Percentiles rank a stretch among this genome's conserved stretches.
These are phyloP conservation scores for Proctacanthus coquilletti DNA, from an alignment of 1,140 invertebrate genomes.

Conservation along the genomic window DNA sequence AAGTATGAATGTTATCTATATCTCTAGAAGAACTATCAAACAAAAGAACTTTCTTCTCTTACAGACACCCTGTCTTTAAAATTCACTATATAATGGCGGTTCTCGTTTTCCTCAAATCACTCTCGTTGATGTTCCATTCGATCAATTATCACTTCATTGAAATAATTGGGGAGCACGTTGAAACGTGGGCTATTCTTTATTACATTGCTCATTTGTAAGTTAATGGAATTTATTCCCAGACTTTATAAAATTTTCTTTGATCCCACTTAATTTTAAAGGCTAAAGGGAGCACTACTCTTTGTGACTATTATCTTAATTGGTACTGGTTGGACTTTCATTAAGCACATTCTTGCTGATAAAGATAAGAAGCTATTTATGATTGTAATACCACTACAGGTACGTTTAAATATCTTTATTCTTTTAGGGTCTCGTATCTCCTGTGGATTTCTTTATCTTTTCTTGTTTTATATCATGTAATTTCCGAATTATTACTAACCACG, in stretches of 20 bases:
- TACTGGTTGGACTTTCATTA: constrained; percentile 98
- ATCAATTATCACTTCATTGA: constrained; percentile 96
- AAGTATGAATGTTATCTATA: constrained; percentile 40
- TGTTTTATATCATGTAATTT: too few species aligned
- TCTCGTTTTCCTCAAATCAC: constrained; percentile 80
- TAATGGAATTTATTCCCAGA: constrained; percentile 5
- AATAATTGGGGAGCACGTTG: constrained; percentile 83
- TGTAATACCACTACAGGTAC: constrained; percentile 89
- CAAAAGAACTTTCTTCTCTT: too few species aligned
- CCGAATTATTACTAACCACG: too few species aligned
- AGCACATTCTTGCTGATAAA: constrained; percentile 88
- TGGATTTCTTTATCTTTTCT: too few species aligned
- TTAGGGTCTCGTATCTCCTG: too few species aligned
- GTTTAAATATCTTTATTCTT: too few species aligned
- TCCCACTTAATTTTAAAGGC: too few species aligned
- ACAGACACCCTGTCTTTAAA: constrained; percentile 74
- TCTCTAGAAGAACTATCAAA: too few species aligned
- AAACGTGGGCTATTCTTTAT: constrained; percentile 93
- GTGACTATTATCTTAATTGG: constrained; percentile 94
- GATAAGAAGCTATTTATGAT: constrained; percentile 99
- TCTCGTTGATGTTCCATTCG: constrained; percentile 88
- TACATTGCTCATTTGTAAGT: constrained; percentile 89
- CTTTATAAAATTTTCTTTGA: constrained; percentile 11
- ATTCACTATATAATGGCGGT: constrained; percentile 96
- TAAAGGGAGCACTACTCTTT: constrained; percentile 89